Evolutionary conservation across 2,797 vertebrate species (phyloP).

Genomic region (Poeciliopsis presidionis): DNA sequence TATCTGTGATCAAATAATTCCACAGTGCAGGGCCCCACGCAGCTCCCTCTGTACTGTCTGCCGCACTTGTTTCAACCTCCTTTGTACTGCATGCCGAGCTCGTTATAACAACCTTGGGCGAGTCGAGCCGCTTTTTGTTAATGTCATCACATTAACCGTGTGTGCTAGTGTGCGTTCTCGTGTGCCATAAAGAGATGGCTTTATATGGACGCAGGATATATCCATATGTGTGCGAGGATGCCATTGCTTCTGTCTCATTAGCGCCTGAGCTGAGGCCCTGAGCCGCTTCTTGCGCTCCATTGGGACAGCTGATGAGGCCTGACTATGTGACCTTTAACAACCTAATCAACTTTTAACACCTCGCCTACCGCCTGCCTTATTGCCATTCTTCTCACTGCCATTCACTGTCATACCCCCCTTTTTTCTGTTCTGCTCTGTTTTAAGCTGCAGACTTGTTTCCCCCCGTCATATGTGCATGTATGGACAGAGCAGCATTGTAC

Average conservation of each 20-base stretch:
- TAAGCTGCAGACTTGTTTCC: constrained; percentile 33
- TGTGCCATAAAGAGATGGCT: constrained; percentile 44
- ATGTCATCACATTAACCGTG: constrained; percentile 55
- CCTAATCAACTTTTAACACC: constrained; percentile 88
- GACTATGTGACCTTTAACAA: constrained; percentile 84
- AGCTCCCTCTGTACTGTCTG: constrained; percentile 22
- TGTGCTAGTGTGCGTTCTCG: constrained; percentile 8
- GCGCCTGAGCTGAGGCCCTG: constrained; percentile 64
- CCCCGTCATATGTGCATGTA: constrained; percentile 26
- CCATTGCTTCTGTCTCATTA: constrained; percentile 76
- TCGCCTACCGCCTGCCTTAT: constrained; percentile 74
- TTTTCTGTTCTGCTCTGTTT: constrained; percentile 34
- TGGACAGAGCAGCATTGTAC: constrained; percentile 52
- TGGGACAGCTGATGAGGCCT: constrained; percentile 80
- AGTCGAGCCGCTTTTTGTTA: constrained; percentile 52
- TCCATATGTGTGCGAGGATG: constrained; percentile 63
- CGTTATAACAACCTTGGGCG: constrained; percentile 51
- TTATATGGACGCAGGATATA: constrained; percentile 53
- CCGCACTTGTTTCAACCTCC: constrained; percentile 48
- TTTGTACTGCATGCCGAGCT: constrained; percentile 34
- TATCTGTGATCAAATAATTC: constrained; percentile 50
- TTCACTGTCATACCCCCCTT: constrained; percentile 42
- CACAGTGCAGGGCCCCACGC: constrained; percentile 29
- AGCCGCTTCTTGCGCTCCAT: constrained; percentile 71
- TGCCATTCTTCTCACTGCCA: constrained; percentile 64